A percentile compares a stretch with the other conserved stretches of the same genome.
Conservation (phyloP, 2,797 vertebrate genomes). For the Taeniopygia guttata region DNA sequence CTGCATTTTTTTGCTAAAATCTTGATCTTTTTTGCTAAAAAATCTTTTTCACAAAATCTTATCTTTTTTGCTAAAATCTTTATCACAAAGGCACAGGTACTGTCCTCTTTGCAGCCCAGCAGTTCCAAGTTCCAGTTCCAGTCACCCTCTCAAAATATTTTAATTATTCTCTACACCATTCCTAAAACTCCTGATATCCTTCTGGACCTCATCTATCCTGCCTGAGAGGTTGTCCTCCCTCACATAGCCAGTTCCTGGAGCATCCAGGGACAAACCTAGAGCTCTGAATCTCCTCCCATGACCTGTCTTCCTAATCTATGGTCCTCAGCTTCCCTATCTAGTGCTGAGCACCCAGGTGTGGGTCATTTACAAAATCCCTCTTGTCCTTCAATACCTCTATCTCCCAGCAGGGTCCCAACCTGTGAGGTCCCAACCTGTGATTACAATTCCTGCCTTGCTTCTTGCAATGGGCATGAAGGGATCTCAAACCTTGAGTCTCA, state of each 20-base stretch:
- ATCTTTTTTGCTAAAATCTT: background rate
- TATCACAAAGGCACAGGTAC: background rate
- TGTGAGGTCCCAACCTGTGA: background rate
- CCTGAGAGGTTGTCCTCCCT: background rate
- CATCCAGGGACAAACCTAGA: background rate
- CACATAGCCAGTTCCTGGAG: background rate
- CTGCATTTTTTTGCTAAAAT: background rate
- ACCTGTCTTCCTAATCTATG: background rate
- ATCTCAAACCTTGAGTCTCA: background rate
- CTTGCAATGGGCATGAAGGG: background rate
- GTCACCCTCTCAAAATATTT: background rate
- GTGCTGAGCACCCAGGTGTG: background rate
- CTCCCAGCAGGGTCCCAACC: background rate
- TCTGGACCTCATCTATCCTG: background rate
- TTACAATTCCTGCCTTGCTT: background rate
- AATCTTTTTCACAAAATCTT: too few relatives aligned
- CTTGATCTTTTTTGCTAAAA: background rate
- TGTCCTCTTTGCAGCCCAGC: background rate
- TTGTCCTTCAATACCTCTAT: background rate
- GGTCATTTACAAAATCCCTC: background rate
- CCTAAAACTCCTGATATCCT: background rate
- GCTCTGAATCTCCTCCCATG: background rate
- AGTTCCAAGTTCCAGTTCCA: too few relatives aligned
- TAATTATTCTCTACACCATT: background rate
- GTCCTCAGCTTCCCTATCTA: background rate